A percentile compares a stretch with the other conserved stretches of the same genome.
Evolutionary conservation across 2,888 invertebrate species (phyloP).

Genomic region (Luffia ferchaultella): DNA sequence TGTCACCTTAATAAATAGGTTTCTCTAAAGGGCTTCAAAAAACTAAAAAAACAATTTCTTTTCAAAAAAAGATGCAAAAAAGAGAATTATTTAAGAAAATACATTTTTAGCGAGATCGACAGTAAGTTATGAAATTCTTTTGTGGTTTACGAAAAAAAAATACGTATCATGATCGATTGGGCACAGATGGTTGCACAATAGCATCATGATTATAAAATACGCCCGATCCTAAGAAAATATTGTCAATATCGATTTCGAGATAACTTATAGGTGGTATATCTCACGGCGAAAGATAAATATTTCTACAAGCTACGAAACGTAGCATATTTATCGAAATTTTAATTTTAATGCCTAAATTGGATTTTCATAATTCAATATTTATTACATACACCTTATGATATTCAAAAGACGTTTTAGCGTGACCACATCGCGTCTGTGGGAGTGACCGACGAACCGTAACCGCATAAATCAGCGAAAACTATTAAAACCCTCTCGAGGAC

Average conservation of each 20-base stretch:
- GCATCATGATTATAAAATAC: slow-evolving; percentile 31
- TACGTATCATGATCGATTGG: slow-evolving; percentile 40
- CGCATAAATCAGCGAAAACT: slow-evolving; percentile 37
- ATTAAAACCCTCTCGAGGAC: slow-evolving; percentile 42
- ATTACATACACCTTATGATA: neutral
- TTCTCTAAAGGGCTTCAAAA: too few species aligned
- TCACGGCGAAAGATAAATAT: neutral
- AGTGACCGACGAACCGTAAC: slow-evolving; percentile 48
- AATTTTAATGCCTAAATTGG: neutral
- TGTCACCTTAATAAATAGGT: too few species aligned
- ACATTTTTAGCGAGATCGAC: too few species aligned
- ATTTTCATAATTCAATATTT: neutral
- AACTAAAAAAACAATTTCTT: too few species aligned
- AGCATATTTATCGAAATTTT: neutral
- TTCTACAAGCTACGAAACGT: neutral
- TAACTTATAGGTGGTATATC: neutral
- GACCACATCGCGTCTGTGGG: slow-evolving; percentile 21
- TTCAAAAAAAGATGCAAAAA: too few species aligned
- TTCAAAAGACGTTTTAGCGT: neutral
- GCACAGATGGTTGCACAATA: slow-evolving; percentile 47
- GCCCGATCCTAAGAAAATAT: slow-evolving; percentile 42
- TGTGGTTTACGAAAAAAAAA: slow-evolving; percentile 7
- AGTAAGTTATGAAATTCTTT: neutral
- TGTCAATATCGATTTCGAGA: slow-evolving; percentile 9
- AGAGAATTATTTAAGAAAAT: too few species aligned